These are phyloP conservation scores for Illadopsis cleaveri DNA, from an alignment of 2,113 vertebrate genomes.

Conservation along the genomic window DNA sequence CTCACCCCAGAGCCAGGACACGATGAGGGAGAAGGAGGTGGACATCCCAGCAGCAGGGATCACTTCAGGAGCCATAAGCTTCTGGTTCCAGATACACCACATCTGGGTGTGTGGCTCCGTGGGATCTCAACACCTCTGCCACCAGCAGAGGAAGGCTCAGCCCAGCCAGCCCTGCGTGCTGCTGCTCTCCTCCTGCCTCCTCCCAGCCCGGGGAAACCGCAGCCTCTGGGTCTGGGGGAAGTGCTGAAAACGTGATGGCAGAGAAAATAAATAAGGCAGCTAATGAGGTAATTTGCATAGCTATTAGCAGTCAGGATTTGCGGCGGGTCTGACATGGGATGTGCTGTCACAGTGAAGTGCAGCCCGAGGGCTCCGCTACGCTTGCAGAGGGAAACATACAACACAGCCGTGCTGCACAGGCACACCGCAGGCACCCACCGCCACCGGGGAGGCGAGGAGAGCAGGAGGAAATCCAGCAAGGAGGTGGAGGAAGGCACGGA, in stretches of 20 bases:
- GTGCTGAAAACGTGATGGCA: conserved; percentile 17
- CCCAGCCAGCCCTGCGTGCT: not conserved
- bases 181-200: not conserved
- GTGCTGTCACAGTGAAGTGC: not conserved
- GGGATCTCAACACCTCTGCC: not conserved
- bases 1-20: not conserved
- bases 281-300: conserved; percentile 72
- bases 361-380: not conserved
- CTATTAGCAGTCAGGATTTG: conserved; percentile 65
- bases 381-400: not conserved
- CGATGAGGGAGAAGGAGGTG: accelerated
- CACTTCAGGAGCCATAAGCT: not conserved
- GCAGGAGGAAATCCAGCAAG: not conserved
- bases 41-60: not conserved
- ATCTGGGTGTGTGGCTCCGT: accelerated
- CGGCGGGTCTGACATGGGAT: conserved; percentile 30
- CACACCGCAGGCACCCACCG: accelerated
- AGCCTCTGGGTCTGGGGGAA: not conserved
- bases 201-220: not conserved
- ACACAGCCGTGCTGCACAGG: not conserved
- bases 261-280: conserved; percentile 63
- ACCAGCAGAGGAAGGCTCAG: not conserved
- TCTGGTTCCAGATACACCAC: not conserved
- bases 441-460: accelerated
- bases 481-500: not conserved